These are phyloP conservation scores for Solen grandis DNA, from an alignment of 1,140 invertebrate genomes.

Conservation along the genomic window DNA sequence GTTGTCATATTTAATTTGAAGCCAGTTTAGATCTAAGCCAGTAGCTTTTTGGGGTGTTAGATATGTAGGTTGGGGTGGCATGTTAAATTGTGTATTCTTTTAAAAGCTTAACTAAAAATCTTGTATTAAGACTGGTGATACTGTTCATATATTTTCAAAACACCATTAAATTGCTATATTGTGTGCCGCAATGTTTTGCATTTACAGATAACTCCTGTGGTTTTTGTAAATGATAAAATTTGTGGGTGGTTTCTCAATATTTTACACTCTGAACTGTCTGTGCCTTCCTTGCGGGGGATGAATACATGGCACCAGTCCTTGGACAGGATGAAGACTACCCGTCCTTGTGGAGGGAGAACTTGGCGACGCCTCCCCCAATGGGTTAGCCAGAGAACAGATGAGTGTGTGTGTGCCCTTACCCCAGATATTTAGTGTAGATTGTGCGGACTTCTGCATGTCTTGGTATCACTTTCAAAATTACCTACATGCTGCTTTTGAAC, in stretches of 20 bases:
- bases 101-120: background rate
- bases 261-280: background rate
- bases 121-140: background rate
- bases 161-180: slow-evolving; percentile 3
- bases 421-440: background rate
- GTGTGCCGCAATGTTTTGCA: slow-evolving; percentile 41
- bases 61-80: background rate
- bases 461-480: too few relatives aligned
- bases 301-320: background rate
- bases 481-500: too few relatives aligned
- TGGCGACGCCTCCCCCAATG: background rate
- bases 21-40: background rate
- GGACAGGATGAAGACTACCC: background rate
- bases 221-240: slow-evolving; percentile 3
- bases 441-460: too few relatives aligned
- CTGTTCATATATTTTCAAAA: slow-evolving; percentile 14
- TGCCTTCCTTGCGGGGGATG: background rate
- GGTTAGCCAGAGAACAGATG: background rate
- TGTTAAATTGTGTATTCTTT: background rate
- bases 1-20: background rate
- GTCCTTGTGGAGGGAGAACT: too few relatives aligned
- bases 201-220: background rate
- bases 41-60: background rate
- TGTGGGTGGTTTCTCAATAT: slow-evolving; percentile 23
- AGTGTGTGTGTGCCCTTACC: background rate